Evolutionary conservation across 2,797 vertebrate genomes (phyloP).

Genomic region (Rhinichthys osculus): DNA sequence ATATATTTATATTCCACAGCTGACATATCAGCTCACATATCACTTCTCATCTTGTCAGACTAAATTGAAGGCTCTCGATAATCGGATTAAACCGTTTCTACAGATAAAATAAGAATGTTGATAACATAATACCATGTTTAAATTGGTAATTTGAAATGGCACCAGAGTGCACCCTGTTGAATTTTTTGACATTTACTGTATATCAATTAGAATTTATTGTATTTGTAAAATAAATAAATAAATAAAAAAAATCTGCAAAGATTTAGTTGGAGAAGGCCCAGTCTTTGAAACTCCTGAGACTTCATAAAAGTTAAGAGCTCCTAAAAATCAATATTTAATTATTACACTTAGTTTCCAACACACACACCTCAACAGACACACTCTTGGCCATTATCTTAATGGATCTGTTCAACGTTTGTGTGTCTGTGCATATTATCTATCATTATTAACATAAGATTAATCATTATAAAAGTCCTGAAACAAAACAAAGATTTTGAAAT

Average conservation of each 20-base stretch:
- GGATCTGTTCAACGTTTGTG: not conserved
- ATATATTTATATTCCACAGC: no score
- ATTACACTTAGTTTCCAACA: slow-evolving; percentile 46
- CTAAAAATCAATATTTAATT: slow-evolving; percentile 61
- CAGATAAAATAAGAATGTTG: not conserved
- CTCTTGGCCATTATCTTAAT: not conserved
- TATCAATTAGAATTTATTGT: not conserved
- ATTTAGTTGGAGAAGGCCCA: not conserved
- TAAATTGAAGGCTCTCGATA: not conserved
- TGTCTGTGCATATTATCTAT: no score
- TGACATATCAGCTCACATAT: no score
- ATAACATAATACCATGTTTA: not conserved
- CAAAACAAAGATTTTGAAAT: not conserved
- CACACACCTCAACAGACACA: slow-evolving; percentile 15
- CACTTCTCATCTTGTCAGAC: not conserved
- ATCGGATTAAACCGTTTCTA: not conserved
- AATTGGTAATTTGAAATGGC: not conserved
- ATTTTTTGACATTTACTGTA: not conserved
- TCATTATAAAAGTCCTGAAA: not conserved
- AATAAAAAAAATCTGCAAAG: not conserved
- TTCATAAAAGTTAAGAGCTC: slow-evolving; percentile 53
- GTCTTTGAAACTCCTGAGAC: slow-evolving; percentile 9
- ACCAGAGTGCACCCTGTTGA: not conserved
- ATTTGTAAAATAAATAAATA: not conserved
- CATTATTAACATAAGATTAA: no score